A percentile compares a stretch with the other conserved stretches of the same genome.
Conservation (phyloP, 1,140 invertebrate species). For the Drosophila neocordata region DNA sequence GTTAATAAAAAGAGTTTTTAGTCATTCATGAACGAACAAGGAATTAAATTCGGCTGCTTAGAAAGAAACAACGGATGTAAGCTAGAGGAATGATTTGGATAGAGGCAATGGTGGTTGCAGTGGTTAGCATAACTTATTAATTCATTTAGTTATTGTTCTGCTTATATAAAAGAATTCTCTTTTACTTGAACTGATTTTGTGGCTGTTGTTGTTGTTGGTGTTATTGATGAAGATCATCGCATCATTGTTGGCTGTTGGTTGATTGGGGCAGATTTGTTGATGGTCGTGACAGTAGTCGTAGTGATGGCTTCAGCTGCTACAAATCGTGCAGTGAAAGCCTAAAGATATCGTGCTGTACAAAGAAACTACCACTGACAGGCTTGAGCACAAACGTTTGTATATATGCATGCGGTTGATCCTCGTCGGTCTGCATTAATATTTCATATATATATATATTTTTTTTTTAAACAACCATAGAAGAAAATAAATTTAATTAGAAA, state of each 20-base stretch:
- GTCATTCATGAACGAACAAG: neutral
- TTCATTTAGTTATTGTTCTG: neutral
- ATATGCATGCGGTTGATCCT: conserved; percentile 95
- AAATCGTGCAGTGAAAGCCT: conserved; percentile 92
- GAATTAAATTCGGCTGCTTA: neutral
- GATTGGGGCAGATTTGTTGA: neutral
- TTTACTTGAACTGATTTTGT: conserved; percentile 37
- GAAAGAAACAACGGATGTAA: neutral
- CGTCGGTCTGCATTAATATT: conserved; percentile 91
- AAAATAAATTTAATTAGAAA: neutral
- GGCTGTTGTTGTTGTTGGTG: conserved; percentile 10
- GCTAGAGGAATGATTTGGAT: neutral
- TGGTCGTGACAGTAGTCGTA: conserved; percentile 16
- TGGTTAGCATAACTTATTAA: neutral
- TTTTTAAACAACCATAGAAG: too few species aligned
- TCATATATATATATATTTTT: too few species aligned
- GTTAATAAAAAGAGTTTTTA: conserved; percentile 13
- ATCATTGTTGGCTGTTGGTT: neutral
- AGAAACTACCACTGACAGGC: conserved; percentile 92
- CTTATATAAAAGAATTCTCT: conserved; percentile 23
- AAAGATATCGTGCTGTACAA: conserved; percentile 96
- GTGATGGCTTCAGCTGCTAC: conserved; percentile 46
- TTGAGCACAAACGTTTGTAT: conserved; percentile 96
- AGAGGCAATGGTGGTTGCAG: neutral
- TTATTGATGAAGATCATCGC: neutral